phyloP scores from a whole-genome alignment of 2,113 vertebrate species.

The Casuarius casuarius region DNA sequence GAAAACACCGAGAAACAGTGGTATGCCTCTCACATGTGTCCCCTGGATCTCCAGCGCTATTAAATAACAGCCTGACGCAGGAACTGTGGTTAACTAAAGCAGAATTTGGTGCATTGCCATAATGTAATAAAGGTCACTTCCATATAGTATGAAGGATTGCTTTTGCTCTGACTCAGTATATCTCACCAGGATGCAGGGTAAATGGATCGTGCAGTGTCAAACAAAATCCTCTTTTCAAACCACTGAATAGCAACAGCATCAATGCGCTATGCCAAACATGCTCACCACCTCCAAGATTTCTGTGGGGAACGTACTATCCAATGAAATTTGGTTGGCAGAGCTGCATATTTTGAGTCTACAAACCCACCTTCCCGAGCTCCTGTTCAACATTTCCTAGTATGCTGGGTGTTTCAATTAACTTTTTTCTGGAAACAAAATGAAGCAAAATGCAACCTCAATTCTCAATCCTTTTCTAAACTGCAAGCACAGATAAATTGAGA shows the following conservation, averaged over 20 bases:
- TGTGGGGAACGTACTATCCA: neutral
- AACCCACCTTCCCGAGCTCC: neutral
- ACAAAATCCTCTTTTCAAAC: constrained; percentile 34
- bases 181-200: neutral
- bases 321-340: neutral
- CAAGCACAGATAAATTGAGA: neutral
- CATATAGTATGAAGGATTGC: neutral
- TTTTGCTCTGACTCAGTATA: neutral
- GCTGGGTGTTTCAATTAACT: neutral
- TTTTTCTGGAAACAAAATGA: neutral
- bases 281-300: neutral
- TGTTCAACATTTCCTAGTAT: neutral
- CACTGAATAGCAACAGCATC: constrained; percentile 3
- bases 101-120: constrained; percentile 20
- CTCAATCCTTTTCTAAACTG: neutral
- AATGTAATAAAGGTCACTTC: neutral
- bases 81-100: neutral
- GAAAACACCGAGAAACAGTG: neutral
- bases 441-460: neutral
- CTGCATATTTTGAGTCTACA: neutral
- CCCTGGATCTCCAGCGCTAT: neutral
- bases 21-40: neutral
- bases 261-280: neutral
- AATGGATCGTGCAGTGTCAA: neutral
- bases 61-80: constrained; percentile 11